phyloP scores from a whole-genome alignment of 2,888 invertebrate species.

The Meteorus cinctellus region DNA sequence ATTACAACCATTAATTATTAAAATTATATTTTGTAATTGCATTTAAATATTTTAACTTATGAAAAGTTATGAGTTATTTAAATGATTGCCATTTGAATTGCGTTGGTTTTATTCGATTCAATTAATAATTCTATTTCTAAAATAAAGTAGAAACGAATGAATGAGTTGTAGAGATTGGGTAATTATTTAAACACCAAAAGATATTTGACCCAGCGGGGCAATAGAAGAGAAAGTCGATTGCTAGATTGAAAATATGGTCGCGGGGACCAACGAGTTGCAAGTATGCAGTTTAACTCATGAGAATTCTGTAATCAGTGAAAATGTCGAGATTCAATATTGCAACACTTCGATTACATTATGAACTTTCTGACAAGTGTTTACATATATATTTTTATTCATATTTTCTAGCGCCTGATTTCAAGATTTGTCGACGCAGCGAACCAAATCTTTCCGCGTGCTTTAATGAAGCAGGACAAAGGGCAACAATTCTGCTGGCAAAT shows the following conservation, averaged over 20 bases:
- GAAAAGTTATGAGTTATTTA: not conserved
- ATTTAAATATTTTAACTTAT: not conserved
- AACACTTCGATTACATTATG: slow-evolving; percentile 13
- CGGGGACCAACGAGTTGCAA: not conserved
- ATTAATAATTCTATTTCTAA: not conserved
- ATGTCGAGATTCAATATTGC: slow-evolving; percentile 20
- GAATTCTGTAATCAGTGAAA: slow-evolving; percentile 38
- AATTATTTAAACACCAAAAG: slow-evolving; percentile 28
- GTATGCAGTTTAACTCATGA: slow-evolving; percentile 56
- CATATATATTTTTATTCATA: slow-evolving; percentile 17
- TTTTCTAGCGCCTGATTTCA: slow-evolving; percentile 76
- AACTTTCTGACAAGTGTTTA: slow-evolving; percentile 2
- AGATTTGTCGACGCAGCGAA: slow-evolving; percentile 76
- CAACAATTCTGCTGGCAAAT: slow-evolving; percentile 75
- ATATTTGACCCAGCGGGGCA: slow-evolving; percentile 16
- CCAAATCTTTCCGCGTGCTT: slow-evolving; percentile 77
- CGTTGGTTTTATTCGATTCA: not conserved
- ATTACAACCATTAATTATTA: not conserved
- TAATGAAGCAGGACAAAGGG: slow-evolving; percentile 76
- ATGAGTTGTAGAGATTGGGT: not conserved
- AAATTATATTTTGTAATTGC: not conserved
- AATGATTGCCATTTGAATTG: not conserved
- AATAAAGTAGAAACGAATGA: not conserved
- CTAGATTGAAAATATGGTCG: slow-evolving; percentile 42
- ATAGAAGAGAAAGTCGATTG: slow-evolving; percentile 59